Conservation (phyloP, 2,888 invertebrate genomes). For the Tenthredo notha region DNA sequence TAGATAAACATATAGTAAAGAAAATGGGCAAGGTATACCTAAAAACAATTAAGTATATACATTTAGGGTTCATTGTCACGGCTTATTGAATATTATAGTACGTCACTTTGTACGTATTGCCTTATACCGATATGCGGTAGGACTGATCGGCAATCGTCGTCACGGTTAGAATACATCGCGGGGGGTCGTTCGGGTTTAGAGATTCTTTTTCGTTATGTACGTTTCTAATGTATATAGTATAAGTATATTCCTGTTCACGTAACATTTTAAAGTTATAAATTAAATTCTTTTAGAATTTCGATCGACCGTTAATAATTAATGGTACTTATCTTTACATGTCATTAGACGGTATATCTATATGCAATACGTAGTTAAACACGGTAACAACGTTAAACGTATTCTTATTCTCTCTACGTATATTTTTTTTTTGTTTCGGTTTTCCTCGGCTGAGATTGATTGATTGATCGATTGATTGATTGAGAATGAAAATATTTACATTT, state of each 20-base stretch:
- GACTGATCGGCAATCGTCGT: conserved; percentile 17
- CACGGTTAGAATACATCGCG: conserved; percentile 27
- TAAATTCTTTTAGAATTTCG: neutral
- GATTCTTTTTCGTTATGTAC: neutral
- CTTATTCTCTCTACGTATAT: neutral
- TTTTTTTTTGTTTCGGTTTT: neutral
- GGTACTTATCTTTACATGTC: neutral
- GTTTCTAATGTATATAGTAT: neutral
- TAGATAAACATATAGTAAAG: neutral
- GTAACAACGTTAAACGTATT: neutral
- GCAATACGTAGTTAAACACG: neutral
- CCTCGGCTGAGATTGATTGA: neutral
- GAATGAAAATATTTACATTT: neutral
- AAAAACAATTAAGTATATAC: neutral
- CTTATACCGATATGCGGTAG: neutral
- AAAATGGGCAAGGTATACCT: neutral
- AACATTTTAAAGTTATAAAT: neutral
- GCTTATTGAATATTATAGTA: neutral
- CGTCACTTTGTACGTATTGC: neutral
- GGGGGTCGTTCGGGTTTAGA: conserved; percentile 15
- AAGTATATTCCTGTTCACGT: neutral
- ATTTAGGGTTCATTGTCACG: conserved; percentile 47
- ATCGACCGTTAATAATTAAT: neutral
- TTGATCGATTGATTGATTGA: neutral
- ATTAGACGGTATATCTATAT: neutral